phyloP scores from a whole-genome alignment of 1,140 invertebrate genomes.

The Eumeta japonica region DNA sequence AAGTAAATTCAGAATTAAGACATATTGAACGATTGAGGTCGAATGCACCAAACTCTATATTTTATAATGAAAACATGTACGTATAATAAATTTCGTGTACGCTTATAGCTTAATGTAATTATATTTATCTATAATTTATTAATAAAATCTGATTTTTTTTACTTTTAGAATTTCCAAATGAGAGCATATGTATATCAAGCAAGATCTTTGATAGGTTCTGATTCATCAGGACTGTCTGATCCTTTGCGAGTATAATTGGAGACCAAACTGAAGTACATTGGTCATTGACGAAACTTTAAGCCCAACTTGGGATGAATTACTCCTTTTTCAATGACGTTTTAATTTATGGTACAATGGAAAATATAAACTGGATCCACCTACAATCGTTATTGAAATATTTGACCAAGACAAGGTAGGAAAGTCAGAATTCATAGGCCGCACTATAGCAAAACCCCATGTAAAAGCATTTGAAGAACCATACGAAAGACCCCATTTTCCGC shows the following conservation, averaged over 20 bases:
- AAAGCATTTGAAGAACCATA: conserved; percentile 72
- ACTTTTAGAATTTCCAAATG: conserved; percentile 75
- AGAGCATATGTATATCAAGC: conserved; percentile 89
- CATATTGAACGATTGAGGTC: conserved; percentile 67
- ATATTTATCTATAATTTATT: neutral
- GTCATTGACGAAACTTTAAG: conserved; percentile 88
- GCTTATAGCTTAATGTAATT: conserved; percentile 9
- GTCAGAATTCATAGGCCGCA: conserved; percentile 80
- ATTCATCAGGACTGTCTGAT: conserved; percentile 87
- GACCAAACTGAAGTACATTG: conserved; percentile 81
- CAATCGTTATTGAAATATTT: conserved; percentile 85
- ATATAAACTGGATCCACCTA: conserved; percentile 80
- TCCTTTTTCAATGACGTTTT: conserved; percentile 81
- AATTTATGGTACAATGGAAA: conserved; percentile 74
- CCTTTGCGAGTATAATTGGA: conserved; percentile 81
- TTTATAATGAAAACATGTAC: conserved; percentile 76
- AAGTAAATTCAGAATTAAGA: conserved; percentile 69
- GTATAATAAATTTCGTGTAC: conserved; percentile 13
- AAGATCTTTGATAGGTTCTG: conserved; percentile 83
- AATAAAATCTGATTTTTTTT: conserved; percentile 66
- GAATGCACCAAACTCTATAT: conserved; percentile 64
- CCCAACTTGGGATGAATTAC: conserved; percentile 87
- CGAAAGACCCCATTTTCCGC: conserved; percentile 67
- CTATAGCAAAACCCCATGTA: conserved; percentile 72
- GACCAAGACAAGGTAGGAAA: conserved; percentile 90